Conservation (phyloP, 2,888 invertebrate genomes). For the Cataglyphis cursor region DNA sequence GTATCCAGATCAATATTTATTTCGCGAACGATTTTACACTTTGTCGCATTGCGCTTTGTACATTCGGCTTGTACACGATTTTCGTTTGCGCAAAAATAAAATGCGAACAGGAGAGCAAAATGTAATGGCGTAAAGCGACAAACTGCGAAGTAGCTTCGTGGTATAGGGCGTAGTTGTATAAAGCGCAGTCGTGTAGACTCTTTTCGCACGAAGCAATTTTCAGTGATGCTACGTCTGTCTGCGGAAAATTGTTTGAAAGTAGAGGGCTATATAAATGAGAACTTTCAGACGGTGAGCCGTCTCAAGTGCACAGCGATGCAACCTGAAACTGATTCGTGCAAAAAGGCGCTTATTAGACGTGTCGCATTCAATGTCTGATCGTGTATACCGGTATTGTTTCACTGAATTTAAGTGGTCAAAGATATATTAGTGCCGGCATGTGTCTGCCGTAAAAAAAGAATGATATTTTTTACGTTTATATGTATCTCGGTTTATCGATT, state of each 20-base stretch:
- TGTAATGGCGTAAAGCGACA: slow-evolving; percentile 9
- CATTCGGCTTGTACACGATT: slow-evolving; percentile 18
- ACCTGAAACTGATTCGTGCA: slow-evolving; percentile 30
- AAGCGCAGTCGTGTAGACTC: slow-evolving; percentile 28
- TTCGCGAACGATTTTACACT: slow-evolving; percentile 22
- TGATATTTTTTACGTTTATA: slow-evolving; percentile 7
- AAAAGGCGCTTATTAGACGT: slow-evolving; percentile 25
- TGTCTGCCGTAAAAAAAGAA: slow-evolving; percentile 5
- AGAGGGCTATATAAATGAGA: slow-evolving; percentile 16
- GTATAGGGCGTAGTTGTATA: slow-evolving; percentile 21
- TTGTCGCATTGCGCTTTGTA: slow-evolving; percentile 25
- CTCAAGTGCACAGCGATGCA: neutral
- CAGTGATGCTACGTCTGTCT: slow-evolving; percentile 8
- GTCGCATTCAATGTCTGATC: slow-evolving; percentile 22
- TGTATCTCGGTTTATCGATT: slow-evolving; percentile 27
- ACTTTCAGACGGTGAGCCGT: slow-evolving; percentile 28
- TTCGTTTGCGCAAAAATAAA: neutral
- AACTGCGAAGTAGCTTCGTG: slow-evolving; percentile 26
- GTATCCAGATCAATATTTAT: slow-evolving; percentile 27
- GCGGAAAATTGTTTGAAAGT: slow-evolving; percentile 25
- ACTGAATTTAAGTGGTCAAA: slow-evolving; percentile 25
- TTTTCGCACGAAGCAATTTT: slow-evolving; percentile 38
- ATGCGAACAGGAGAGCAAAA: neutral
- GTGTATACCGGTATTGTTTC: slow-evolving; percentile 13
- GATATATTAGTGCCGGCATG: slow-evolving; percentile 24